Evolutionary conservation across 2,888 invertebrate genomes (phyloP), one percentile per base, ranked within the genome.

Genomic region (Bhutanitis thaidina): DNA sequence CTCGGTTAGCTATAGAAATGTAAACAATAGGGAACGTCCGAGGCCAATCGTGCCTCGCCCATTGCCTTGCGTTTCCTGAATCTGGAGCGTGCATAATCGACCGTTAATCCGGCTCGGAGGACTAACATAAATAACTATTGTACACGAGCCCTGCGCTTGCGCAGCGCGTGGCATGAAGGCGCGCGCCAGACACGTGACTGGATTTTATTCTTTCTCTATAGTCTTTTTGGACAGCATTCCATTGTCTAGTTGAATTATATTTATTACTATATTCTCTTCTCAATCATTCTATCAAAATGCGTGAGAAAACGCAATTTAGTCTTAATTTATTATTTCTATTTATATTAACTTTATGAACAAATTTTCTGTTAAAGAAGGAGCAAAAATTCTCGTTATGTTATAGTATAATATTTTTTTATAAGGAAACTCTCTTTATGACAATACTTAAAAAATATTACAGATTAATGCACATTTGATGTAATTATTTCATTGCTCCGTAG

Each of bases 61-160:
- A 74, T 78, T 70, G 69, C 65, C 62, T 65, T 66, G 66, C 62
- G 69, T 80, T 85, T 83, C 80, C 82, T 82, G 80, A 78, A 85
- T 83, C 80, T 84, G 77, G 86, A 85, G 83, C 88, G 82, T 75
- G 80, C 80, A 87, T 85, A 86, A 86, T 85, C 77, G 78, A 77
- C 83, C 81, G 81, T 85, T 86, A 83, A 89, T 85, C 80, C 79
- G 64, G 70, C 67, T 69, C 69, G 74, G 71, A 80, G 79, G 81
- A 80, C 76, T 71, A 72, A 67, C 74, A 71, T 73, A 67, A 71
- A 64, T 65, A 64, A 61, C 69, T 62, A 71, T 74, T 69, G 70
- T 74, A 72, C 67, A 62, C 64, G 62, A 57, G 49, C 57, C 58
- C 63, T 65, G 70, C 65, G 65, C 69, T 55, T 46, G 75, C 74